Percentiles rank a stretch among this genome's conserved stretches.
phyloP scores from a whole-genome alignment of 2,113 vertebrate species.

The Oceanodroma tethys region DNA sequence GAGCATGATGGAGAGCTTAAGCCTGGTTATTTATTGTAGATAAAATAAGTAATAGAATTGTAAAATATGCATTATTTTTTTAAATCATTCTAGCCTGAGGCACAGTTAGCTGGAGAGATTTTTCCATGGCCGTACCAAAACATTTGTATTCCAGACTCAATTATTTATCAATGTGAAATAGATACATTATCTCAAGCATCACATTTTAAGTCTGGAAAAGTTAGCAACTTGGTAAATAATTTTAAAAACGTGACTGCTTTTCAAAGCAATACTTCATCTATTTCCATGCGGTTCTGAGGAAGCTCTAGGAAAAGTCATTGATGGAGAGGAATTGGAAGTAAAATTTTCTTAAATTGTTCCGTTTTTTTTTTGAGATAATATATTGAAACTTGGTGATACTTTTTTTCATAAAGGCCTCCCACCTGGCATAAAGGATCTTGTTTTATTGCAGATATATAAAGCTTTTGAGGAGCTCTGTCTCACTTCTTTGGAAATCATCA shows the following conservation, averaged over 20 bases:
- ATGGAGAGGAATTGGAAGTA: background rate
- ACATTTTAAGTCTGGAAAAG: constrained; percentile 1
- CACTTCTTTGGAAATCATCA: background rate
- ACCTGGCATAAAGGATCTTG: background rate
- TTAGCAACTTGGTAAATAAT: background rate
- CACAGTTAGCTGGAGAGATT: background rate
- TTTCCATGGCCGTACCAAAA: background rate
- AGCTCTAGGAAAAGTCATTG: background rate
- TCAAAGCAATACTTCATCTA: background rate
- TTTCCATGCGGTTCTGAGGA: background rate
- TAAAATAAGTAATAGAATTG: constrained; percentile 25
- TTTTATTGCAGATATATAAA: background rate
- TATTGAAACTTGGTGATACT: background rate
- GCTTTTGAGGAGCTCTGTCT: background rate
- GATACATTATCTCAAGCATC: background rate
- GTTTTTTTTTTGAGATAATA: background rate
- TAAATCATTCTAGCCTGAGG: background rate
- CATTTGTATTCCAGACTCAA: background rate
- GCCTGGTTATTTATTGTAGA: background rate
- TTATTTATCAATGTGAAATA: background rate
- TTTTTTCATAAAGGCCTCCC: background rate
- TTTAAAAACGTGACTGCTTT: background rate
- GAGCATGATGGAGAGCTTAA: background rate
- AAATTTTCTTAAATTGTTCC: background rate
- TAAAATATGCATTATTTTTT: constrained; percentile 24